Evolutionary conservation across 2,113 vertebrate genomes (phyloP).

Genomic region (Reinhardtius hippoglossoides): DNA sequence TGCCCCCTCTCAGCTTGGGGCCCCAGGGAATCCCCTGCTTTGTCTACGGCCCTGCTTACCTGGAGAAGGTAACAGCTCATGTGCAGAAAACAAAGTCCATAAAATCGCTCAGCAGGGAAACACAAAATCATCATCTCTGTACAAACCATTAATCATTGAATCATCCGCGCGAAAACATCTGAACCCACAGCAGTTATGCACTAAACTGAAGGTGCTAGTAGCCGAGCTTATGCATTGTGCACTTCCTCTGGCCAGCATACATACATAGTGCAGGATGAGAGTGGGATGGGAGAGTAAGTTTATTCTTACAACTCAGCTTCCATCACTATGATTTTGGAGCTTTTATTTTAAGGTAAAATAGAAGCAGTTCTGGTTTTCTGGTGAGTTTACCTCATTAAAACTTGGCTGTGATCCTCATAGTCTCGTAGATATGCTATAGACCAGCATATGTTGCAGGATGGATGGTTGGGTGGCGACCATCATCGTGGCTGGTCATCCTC

Average conservation of each 20-base stretch:
- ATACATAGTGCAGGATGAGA: neutral
- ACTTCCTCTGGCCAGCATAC: neutral
- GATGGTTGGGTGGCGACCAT: neutral
- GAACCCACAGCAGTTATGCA: neutral
- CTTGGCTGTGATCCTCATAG: neutral
- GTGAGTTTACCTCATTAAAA: neutral
- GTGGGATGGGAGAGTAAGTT: too few species aligned
- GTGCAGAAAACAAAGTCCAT: too few species aligned
- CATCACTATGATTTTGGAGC: too few species aligned
- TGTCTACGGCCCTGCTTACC: too few species aligned
- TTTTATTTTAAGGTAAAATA: too few species aligned
- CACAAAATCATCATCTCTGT: neutral
- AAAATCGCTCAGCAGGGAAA: neutral
- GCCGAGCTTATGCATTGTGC: neutral
- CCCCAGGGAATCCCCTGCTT: too few species aligned
- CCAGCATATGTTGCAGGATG: slow-evolving; percentile 6
- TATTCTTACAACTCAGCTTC: too few species aligned
- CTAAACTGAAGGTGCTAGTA: too few species aligned
- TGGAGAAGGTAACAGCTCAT: too few species aligned
- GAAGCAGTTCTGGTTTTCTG: neutral
- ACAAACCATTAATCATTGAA: neutral
- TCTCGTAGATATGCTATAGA: neutral
- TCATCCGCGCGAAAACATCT: too few species aligned
- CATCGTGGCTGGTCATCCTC: neutral
- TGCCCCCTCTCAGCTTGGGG: too few species aligned